Evolutionary conservation across 1,140 invertebrate species (phyloP), one percentile per base, ranked within the genome.

Genomic region (Apis laboriosa): DNA sequence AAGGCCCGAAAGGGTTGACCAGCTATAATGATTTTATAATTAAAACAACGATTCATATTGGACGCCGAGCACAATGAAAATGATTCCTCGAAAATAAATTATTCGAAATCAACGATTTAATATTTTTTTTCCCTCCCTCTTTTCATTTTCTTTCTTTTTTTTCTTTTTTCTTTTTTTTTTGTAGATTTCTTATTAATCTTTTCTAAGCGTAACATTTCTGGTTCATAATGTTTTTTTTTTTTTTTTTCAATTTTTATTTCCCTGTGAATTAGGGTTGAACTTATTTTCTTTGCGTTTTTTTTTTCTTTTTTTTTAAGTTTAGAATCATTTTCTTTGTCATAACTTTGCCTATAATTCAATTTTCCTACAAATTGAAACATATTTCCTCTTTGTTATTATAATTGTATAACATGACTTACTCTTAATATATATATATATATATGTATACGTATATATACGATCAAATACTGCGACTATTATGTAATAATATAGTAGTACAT

Each of bases 401-500:
- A 49, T 49, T 68, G 66, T 28, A 63, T 66, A 72, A 63, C 17
- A 24, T 21, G 19, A 53, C 9, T 34, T 34, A 28, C 61, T 34
- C 34, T 28, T 34, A 34, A 64, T 43, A 7, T 43, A 43, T 43
- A 34, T 66, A 21, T 55, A 51, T 53, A 63, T 58, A 2, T 70
- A 79, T 72, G n/a, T 21, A 9, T 61, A 49, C 34, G 34, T 55
- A 56, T 73, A 53, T 70, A 28, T 70, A 73, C 28, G 77, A 80
- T 63, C 73, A 73, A 73, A 80, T 80, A 13, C 21, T 61, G 70
- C 60, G 28, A 55, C 70, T 73, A 73, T 63, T 55, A 24, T 43
- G 28, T 80, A 55, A 73, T 73, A 55, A 73, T 28, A 73, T 61
- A 73, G 21, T 72, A 72, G 58, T 73, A 78, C 64, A n/a, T 72